Evolutionary conservation across 2,113 vertebrate species (phyloP).

Genomic region (Amia ocellicauda): DNA sequence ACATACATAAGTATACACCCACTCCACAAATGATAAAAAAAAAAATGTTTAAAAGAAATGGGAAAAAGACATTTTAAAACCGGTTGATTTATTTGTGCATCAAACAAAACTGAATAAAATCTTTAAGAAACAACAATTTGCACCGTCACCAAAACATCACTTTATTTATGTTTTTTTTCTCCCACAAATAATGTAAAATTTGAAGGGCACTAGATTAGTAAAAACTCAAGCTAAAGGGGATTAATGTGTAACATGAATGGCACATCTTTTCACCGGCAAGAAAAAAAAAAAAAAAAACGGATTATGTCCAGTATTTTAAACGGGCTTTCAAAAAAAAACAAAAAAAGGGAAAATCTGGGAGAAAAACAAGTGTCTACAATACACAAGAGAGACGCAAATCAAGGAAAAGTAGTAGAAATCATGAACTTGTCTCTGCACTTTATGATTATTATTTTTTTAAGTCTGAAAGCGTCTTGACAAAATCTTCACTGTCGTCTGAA

Average conservation of each 20-base stretch:
- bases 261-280: slow-evolving; percentile 41
- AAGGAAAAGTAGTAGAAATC: slow-evolving; percentile 33
- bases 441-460: no score
- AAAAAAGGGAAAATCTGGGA: slow-evolving; percentile 36
- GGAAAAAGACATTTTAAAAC: slow-evolving; percentile 19
- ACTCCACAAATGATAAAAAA: background rate
- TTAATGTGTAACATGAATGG: slow-evolving; percentile 38
- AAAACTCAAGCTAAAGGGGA: slow-evolving; percentile 55
- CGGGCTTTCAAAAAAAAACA: slow-evolving; percentile 29
- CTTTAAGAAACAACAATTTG: slow-evolving; percentile 61
- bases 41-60: background rate
- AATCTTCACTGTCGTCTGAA: no score
- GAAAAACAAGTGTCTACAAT: slow-evolving; percentile 30
- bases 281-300: slow-evolving; percentile 44
- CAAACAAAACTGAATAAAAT: slow-evolving; percentile 71
- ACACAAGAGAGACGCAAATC: slow-evolving; percentile 48
- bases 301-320: slow-evolving; percentile 27
- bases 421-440: no score
- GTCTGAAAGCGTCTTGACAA: no score
- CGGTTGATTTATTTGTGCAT: slow-evolving; percentile 62
- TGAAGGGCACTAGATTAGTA: slow-evolving; percentile 57
- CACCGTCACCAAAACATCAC: slow-evolving; percentile 63
- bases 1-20: no score
- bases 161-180: slow-evolving; percentile 34
- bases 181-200: slow-evolving; percentile 72